A percentile compares a stretch with the other conserved stretches of the same genome.
Evolutionary conservation across 1,140 invertebrate species (phyloP).

Genomic region (Hesperophylax magnus): DNA sequence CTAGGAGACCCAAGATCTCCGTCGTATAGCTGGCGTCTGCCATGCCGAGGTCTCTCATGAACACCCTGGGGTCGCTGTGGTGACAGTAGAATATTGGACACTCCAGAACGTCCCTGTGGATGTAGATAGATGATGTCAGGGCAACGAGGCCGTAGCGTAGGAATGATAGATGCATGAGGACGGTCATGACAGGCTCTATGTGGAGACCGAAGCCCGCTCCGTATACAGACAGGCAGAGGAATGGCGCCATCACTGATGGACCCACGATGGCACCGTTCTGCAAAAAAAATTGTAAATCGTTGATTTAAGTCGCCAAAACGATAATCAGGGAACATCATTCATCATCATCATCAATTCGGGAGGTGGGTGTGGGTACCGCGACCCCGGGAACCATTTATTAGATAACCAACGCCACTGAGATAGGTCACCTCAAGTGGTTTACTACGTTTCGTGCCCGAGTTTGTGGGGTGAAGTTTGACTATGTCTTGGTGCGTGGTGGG

Average conservation of each 20-base stretch:
- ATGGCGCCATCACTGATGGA: slow-evolving; percentile 72
- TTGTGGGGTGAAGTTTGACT: too few species aligned
- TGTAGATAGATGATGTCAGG: slow-evolving; percentile 64
- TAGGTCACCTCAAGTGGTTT: too few species aligned
- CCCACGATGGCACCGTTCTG: slow-evolving; percentile 77
- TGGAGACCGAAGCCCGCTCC: slow-evolving; percentile 75
- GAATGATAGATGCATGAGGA: slow-evolving; percentile 74
- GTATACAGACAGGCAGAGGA: slow-evolving; percentile 74
- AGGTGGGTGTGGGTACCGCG: too few species aligned
- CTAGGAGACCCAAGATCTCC: slow-evolving; percentile 66
- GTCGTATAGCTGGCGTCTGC: slow-evolving; percentile 59
- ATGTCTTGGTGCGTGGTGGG: too few species aligned
- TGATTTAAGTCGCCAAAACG: too few species aligned
- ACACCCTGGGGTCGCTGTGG: slow-evolving; percentile 68
- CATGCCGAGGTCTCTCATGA: slow-evolving; percentile 70
- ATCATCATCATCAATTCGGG: too few species aligned
- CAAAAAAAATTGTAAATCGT: slow-evolving; percentile 56
- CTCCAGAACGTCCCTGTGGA: slow-evolving; percentile 62
- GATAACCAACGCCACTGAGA: too few species aligned
- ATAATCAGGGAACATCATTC: too few species aligned
- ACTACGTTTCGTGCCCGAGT: too few species aligned
- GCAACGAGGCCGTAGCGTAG: slow-evolving; percentile 73
- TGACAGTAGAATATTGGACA: slow-evolving; percentile 76
- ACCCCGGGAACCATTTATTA: too few species aligned
- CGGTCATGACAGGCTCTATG: slow-evolving; percentile 71